phyloP scores from a whole-genome alignment of 2,888 invertebrate species.

The Sussaba pulchella region DNA sequence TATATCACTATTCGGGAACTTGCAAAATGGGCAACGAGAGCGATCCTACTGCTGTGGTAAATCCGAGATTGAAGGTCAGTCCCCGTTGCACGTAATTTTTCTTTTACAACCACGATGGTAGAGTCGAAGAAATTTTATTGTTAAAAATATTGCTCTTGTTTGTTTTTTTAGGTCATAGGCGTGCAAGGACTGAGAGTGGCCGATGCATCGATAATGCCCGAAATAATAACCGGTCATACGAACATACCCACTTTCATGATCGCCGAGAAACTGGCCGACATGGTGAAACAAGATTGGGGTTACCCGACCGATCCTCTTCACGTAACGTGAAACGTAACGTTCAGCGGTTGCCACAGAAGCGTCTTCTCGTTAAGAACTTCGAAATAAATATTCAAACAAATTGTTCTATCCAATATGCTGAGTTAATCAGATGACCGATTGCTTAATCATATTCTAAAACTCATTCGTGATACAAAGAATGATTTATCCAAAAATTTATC shows the following conservation, averaged over 20 bases:
- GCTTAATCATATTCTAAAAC: too few relatives aligned
- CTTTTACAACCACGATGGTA: too few relatives aligned
- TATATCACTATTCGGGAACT: constrained; percentile 88
- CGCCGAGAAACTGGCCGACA: constrained; percentile 93
- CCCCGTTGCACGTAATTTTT: constrained; percentile 63
- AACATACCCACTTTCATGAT: constrained; percentile 97
- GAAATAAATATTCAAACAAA: too few relatives aligned
- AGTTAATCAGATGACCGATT: too few relatives aligned
- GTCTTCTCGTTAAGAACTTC: too few relatives aligned
- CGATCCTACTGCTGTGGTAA: constrained; percentile 88
- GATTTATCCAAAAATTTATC: too few relatives aligned
- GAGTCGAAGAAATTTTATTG: neutral
- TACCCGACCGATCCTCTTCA: constrained; percentile 56
- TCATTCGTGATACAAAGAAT: too few relatives aligned
- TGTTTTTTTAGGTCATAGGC: constrained; percentile 88
- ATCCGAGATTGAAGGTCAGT: constrained; percentile 86
- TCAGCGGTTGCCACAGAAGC: too few relatives aligned
- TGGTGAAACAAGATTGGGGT: constrained; percentile 86
- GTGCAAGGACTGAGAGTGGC: constrained; percentile 92
- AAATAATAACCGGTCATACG: constrained; percentile 95
- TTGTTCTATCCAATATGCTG: too few relatives aligned
- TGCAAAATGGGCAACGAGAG: constrained; percentile 88
- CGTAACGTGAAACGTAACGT: constrained; percentile 12
- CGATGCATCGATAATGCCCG: constrained; percentile 96
- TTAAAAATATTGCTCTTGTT: neutral